Conservation (phyloP, 2,888 invertebrate species). For the Zootermopsis nevadensis region DNA sequence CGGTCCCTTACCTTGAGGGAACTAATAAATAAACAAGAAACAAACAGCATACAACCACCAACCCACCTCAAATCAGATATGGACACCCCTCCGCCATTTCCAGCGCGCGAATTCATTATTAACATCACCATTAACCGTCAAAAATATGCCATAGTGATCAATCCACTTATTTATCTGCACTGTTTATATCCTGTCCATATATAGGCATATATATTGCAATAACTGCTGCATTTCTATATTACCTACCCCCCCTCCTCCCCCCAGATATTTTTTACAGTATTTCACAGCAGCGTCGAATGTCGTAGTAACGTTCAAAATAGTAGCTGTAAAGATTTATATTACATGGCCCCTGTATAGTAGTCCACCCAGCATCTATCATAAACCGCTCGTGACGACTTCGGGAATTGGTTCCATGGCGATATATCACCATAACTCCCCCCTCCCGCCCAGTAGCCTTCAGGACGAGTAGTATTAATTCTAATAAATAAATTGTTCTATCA, state of each 20-base stretch:
- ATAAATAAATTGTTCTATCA: constrained; percentile 41
- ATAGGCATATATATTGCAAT: no score
- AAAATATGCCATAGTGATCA: no score
- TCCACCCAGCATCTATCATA: neutral
- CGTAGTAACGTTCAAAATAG: neutral
- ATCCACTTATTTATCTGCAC: no score
- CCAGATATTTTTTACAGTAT: constrained; percentile 5
- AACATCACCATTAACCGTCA: no score
- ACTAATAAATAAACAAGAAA: no score
- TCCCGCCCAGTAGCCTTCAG: neutral
- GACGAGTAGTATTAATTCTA: constrained; percentile 28
- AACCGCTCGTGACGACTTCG: constrained; percentile 22
- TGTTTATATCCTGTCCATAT: neutral
- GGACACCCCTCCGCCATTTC: no score
- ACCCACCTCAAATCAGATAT: no score
- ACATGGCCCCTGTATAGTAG: neutral
- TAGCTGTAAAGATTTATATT: neutral
- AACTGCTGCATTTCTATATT: no score
- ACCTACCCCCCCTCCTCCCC: no score
- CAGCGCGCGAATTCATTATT: no score
- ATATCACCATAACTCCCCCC: neutral
- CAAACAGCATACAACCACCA: no score
- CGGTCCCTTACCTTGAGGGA: no score
- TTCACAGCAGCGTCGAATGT: neutral
- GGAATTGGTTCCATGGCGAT: neutral